A percentile compares a stretch with the other conserved stretches of the same genome.
phyloP scores from a whole-genome alignment of 2,888 invertebrate species.

The Amaurobius ferox region DNA sequence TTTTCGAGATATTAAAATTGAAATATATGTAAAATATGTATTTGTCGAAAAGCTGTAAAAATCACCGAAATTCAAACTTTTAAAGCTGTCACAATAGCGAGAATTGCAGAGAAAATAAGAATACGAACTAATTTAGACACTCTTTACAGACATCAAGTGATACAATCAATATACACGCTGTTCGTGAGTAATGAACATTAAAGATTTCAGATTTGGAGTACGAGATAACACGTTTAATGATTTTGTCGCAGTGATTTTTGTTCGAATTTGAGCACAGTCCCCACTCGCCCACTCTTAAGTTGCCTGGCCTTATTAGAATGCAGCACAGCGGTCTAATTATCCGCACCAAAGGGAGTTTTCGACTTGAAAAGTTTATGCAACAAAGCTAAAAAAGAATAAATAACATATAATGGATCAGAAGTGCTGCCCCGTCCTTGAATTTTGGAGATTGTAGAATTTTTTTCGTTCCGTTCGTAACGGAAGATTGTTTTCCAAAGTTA shows the following conservation, averaged over 20 bases:
- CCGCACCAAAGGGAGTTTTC: conserved; percentile 25
- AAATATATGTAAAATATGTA: too few relatives aligned
- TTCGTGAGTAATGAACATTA: not conserved
- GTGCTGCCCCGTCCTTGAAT: conserved; percentile 35
- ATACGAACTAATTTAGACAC: too few relatives aligned
- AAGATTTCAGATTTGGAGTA: not conserved
- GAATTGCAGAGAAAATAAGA: too few relatives aligned
- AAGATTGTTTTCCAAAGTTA: not conserved
- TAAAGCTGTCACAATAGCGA: too few relatives aligned
- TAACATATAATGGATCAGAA: conserved; percentile 55
- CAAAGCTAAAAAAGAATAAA: conserved; percentile 37
- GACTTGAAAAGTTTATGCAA: conserved; percentile 22
- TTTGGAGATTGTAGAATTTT: not conserved
- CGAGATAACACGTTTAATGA: not conserved
- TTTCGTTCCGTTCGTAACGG: not conserved
- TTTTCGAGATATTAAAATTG: too few relatives aligned
- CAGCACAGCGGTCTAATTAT: conserved; percentile 34
- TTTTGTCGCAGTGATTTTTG: not conserved
- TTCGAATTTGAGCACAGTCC: not conserved
- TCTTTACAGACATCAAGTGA: too few relatives aligned
- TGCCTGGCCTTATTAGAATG: conserved; percentile 37
- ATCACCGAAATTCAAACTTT: too few relatives aligned
- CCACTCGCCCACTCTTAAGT: not conserved
- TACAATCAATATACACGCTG: not conserved
- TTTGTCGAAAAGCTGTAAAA: too few relatives aligned